Evolutionary conservation across 2,888 invertebrate genomes (phyloP), one percentile per base, ranked within the genome.

Genomic region (Gryllus longicercus): DNA sequence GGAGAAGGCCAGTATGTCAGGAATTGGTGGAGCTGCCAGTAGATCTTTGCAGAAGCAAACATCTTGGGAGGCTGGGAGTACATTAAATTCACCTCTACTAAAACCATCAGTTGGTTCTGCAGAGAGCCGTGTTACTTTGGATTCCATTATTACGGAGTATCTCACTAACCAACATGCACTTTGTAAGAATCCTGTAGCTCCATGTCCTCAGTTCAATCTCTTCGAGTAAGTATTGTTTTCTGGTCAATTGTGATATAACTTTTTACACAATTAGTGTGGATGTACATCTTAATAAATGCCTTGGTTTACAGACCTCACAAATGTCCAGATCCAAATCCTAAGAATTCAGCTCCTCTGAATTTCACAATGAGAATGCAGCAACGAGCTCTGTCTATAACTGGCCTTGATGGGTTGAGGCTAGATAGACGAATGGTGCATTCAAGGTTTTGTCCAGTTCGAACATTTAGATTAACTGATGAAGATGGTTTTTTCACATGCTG

Each of bases 111-210:
- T 80, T 50, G 51, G 78, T 21, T 74, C 80, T 23, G 80, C 83
- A 50, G 83, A 84, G 18, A 88, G 88, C 78, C 86, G 90, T 11
- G 92, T 93, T 80, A 94, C 95, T 0, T 89, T 99, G 49, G 95
- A 97, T 87, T 94, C 95, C 76, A 98, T 99, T 85, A 96, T 99
- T 83, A 97, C 96, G 0, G 98, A 98, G 87, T 99, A 98, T 88
- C 90, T 99, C 79, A 94, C 97, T 84, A 97, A 97, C 88, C 99
- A 99, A 87, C 99, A 99, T 88, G 94, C 98, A n/a, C 89, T 96
- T 11, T 99, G 99, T 89, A 96, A 95, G 88, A 97, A 98, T 88
- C 99, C 99, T 0, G 97, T 99, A 89, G 95, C 96, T 51, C 98
- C 97, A 0, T 99, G 98, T 88, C 98, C 99, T 0, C 96, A 96